Conservation (phyloP, 2,797 vertebrate genomes). For the Poecilia velifera region DNA sequence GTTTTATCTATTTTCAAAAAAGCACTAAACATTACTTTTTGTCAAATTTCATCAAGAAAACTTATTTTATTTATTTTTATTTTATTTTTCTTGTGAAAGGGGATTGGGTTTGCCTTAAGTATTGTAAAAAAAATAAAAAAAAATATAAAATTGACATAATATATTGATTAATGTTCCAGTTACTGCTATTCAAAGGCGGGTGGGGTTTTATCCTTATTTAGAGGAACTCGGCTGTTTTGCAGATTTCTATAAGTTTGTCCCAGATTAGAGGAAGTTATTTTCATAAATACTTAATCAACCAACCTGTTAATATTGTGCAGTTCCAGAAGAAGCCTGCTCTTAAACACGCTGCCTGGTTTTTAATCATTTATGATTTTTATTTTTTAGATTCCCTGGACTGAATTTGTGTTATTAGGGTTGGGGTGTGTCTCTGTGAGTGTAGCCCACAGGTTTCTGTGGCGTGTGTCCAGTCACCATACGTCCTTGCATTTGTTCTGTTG, state of each 20-base stretch:
- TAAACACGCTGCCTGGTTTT: neutral
- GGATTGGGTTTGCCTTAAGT: too few relatives aligned
- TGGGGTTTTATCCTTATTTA: too few relatives aligned
- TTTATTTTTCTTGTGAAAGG: too few relatives aligned
- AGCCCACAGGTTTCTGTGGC: constrained; percentile 34
- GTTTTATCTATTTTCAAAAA: too few relatives aligned
- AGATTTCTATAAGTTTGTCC: too few relatives aligned
- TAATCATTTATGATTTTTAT: neutral
- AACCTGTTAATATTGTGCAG: neutral
- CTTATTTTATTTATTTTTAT: too few relatives aligned
- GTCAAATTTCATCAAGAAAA: too few relatives aligned
- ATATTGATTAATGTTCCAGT: too few relatives aligned
- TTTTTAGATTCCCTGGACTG: neutral
- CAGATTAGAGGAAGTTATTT: too few relatives aligned
- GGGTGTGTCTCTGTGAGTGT: constrained; percentile 22
- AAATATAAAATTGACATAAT: too few relatives aligned
- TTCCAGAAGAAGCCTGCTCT: constrained; percentile 14
- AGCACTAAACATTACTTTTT: too few relatives aligned
- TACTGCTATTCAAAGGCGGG: too few relatives aligned
- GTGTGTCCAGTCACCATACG: constrained; percentile 65
- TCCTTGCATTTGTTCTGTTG: constrained; percentile 61
- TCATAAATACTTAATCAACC: neutral
- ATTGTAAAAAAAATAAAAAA: neutral
- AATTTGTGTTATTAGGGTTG: neutral
- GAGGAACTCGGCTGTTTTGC: neutral